Percentiles rank a stretch among this genome's conserved stretches.
phyloP scores from a whole-genome alignment of 2,113 vertebrate genomes.

The Ascaphus truei region DNA sequence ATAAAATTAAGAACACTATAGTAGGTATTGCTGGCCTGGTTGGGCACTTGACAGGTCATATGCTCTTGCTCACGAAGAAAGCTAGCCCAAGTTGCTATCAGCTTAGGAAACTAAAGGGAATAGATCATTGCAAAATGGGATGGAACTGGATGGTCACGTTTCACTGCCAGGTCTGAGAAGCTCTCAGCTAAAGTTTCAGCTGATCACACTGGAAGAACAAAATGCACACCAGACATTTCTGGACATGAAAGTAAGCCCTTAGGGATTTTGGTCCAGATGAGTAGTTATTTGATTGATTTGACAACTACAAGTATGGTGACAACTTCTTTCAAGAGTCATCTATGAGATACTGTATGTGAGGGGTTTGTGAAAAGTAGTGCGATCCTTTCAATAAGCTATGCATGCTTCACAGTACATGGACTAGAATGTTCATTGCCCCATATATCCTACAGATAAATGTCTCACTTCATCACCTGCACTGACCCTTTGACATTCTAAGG shows the following conservation, averaged over 20 bases:
- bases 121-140: constrained; percentile 8
- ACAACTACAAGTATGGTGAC: constrained; percentile 33
- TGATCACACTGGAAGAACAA: constrained; percentile 15
- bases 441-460: too few species aligned
- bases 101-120: not conserved
- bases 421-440: not conserved
- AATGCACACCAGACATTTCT: constrained; percentile 5
- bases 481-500: not conserved
- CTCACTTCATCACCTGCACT: not conserved
- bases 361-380: not conserved
- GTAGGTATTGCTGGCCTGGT: too few species aligned
- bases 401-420: too few species aligned
- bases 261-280: constrained; percentile 27
- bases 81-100: not conserved
- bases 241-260: constrained; percentile 29
- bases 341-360: not conserved
- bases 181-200: constrained; percentile 20
- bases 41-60: too few species aligned
- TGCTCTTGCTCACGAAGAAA: too few species aligned
- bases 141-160: not conserved
- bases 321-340: constrained; percentile 11
- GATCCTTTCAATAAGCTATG: too few species aligned
- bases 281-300: constrained; percentile 30
- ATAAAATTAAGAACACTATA: too few species aligned
- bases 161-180: not conserved